A percentile compares a stretch with the other conserved stretches of the same genome.
Evolutionary conservation across 1,140 invertebrate genomes (phyloP).

Genomic region (Popillia japonica): DNA sequence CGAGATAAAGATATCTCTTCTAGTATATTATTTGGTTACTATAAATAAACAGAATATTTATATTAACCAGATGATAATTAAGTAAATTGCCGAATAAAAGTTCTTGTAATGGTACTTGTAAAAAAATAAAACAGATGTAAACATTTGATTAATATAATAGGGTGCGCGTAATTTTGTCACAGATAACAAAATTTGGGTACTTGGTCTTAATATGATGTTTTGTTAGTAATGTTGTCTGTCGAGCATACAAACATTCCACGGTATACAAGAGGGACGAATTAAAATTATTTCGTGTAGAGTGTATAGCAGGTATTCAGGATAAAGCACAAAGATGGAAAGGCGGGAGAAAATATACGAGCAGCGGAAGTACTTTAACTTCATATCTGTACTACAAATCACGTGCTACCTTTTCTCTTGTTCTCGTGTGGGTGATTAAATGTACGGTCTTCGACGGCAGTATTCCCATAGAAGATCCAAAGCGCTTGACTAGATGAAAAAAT

Average conservation of each 20-base stretch:
- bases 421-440: conserved; percentile 24
- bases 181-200: too few species aligned
- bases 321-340: conserved; percentile 24
- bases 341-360: neutral
- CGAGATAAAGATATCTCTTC: too few species aligned
- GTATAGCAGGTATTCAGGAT: neutral
- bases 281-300: conserved; percentile 21
- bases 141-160: too few species aligned
- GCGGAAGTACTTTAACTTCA: conserved; percentile 26
- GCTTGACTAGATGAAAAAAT: conserved; percentile 1
- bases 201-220: too few species aligned
- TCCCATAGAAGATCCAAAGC: neutral
- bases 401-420: conserved; percentile 25
- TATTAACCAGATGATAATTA: too few species aligned
- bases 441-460: neutral
- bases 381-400: conserved; percentile 31
- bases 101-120: too few species aligned
- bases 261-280: conserved; percentile 15
- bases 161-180: too few species aligned
- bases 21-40: too few species aligned
- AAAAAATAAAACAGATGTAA: too few species aligned
- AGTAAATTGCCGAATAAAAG: too few species aligned
- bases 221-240: neutral
- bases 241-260: neutral
- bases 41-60: too few species aligned